Base-by-base conservation (phyloP, 2,113 vertebrate species). In the Vireo altiloquus region DNA sequence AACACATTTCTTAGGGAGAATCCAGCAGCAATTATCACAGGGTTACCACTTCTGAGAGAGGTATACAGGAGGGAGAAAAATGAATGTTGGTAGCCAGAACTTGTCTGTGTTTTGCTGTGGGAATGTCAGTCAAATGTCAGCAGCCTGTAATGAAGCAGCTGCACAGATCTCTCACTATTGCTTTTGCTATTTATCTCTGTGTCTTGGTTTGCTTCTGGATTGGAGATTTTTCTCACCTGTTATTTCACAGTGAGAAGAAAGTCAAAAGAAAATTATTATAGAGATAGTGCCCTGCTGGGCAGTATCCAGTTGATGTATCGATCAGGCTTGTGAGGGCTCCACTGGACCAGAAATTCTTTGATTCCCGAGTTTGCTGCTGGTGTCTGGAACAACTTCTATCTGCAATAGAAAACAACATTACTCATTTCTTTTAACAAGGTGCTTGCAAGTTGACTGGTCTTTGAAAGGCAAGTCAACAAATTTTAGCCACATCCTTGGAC, bases 101-200 rank as follows among this genome's bases (percentile, higher is more conserved):
- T 77, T 72, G 44, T 52, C 80, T 82, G 42, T 2, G 35, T 78
- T 81, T 82, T 39, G 14, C 79, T 53, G 10, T 37, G 56, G 37
- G 44, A 87, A 71, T 64, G 24, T 37, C 56, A 82, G 54, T 27
- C 14, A 56, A 46, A 52, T 47, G 13, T 56, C 30, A n/a, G 17
- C 18, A 72, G n/a, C 35, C 66, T n/a, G 21, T 28, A 64, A 79
- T n/a, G 37, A 74, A 83, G 37, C 31, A 49, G 25, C 30, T 82
- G 22, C 25, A 31, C 25, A 56, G 8, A 18, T 72, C 50, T 79
- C 71, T 76, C 16, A 49, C 33, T 2, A 1, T 35, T 0, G 0
- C 11, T 40, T 89, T 64, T 52, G 30, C 42, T 54, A 2, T 33
- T 1, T 60, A 30, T 31, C 52, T 56, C 35, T 53, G 11, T 69